Conservation (phyloP, 2,888 invertebrate genomes). For the Penaeus monodon region DNA sequence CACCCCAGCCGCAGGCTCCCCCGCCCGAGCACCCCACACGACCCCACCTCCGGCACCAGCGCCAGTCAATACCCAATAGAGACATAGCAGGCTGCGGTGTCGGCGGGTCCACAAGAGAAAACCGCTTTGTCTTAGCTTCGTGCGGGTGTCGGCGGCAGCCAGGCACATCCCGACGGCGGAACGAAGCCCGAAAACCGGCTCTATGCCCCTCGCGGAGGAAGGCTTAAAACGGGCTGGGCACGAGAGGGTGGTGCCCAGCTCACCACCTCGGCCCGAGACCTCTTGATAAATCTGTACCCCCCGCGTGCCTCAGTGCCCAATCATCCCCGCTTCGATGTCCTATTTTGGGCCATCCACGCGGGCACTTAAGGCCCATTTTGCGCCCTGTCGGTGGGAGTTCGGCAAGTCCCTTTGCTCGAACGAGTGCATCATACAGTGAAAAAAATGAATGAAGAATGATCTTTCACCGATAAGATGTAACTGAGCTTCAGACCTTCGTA, state of each 20-base stretch:
- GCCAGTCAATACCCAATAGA: conserved; percentile 39
- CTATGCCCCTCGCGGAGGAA: neutral
- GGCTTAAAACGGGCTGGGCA: conserved; percentile 2
- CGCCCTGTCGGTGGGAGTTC: conserved; percentile 14
- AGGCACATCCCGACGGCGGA: conserved; percentile 14
- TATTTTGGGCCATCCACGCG: neutral
- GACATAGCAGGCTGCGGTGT: conserved; percentile 30
- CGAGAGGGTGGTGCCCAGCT: conserved; percentile 20
- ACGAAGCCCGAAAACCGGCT: conserved; percentile 6
- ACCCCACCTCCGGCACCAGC: conserved; percentile 8
- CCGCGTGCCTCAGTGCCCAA: conserved; percentile 13
- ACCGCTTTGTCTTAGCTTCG: conserved; percentile 49
- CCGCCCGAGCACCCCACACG: neutral
- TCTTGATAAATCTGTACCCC: conserved; percentile 49
- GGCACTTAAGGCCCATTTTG: conserved; percentile 29
- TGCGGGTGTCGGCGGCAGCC: neutral
- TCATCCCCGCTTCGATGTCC: conserved; percentile 1
- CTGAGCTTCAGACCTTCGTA: conserved; percentile 33
- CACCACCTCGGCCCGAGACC: conserved; percentile 15
- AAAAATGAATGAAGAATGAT: conserved; percentile 54
- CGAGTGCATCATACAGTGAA: conserved; percentile 45
- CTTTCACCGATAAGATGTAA: conserved; percentile 47
- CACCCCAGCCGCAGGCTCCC: neutral
- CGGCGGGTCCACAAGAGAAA: conserved; percentile 27
- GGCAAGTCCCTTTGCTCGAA: conserved; percentile 11